phyloP scores from a whole-genome alignment of 2,797 vertebrate genomes.

The Poecilia wingei region DNA sequence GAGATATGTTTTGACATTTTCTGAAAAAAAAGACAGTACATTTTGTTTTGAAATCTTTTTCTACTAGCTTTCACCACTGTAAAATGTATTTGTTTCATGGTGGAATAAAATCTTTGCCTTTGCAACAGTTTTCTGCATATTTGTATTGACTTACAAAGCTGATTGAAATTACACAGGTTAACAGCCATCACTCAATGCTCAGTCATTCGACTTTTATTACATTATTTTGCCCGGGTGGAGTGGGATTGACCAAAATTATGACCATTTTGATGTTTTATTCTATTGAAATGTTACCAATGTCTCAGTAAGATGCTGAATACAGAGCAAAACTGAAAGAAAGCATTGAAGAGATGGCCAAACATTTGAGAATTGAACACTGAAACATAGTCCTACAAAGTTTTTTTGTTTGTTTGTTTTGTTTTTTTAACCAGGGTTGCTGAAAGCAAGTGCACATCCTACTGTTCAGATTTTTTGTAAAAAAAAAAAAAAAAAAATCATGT shows the following conservation, averaged over 20 bases:
- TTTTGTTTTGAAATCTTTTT: neutral
- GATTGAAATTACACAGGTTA: neutral
- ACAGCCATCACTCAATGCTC: neutral
- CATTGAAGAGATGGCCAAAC: neutral
- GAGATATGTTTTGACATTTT: neutral
- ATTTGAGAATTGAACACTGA: neutral
- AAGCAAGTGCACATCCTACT: neutral
- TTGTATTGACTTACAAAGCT: neutral
- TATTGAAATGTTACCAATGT: neutral
- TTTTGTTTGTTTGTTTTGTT: too few relatives aligned
- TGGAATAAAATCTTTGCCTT: neutral
- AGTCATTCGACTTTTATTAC: constrained; percentile 1
- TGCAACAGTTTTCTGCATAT: too few relatives aligned
- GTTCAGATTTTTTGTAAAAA: neutral
- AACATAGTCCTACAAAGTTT: neutral
- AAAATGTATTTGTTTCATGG: neutral
- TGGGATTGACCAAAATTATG: constrained; percentile 5
- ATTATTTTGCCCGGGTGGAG: neutral
- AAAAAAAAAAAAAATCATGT: too few relatives aligned
- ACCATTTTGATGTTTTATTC: neutral
- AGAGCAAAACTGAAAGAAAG: too few relatives aligned
- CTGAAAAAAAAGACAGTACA: neutral
- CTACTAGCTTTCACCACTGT: neutral
- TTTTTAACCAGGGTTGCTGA: neutral
- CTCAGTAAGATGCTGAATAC: neutral